phyloP scores from a whole-genome alignment of 2,888 invertebrate genomes.

The Byasa hedistus region DNA sequence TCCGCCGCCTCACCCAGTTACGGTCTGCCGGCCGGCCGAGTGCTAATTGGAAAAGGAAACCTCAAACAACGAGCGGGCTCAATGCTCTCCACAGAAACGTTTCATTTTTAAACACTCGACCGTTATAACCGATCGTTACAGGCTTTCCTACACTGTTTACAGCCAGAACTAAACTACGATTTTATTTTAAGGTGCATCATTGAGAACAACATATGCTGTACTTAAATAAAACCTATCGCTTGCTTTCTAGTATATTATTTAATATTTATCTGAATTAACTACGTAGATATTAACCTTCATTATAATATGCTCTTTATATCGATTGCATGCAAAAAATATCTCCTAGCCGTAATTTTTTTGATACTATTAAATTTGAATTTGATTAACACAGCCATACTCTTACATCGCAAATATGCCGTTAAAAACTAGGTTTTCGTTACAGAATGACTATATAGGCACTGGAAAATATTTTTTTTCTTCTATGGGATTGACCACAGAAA shows the following conservation, averaged over 20 bases:
- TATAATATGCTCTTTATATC: too few species aligned
- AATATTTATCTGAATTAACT: background rate
- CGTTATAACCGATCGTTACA: slow-evolving; percentile 67
- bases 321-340: too few species aligned
- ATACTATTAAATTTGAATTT: too few species aligned
- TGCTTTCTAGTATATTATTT: background rate
- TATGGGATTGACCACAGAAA: too few species aligned
- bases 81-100: slow-evolving; percentile 78
- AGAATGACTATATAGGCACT: too few species aligned
- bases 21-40: slow-evolving; percentile 75
- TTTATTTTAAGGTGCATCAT: slow-evolving; percentile 24
- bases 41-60: slow-evolving; percentile 81
- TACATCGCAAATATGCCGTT: too few species aligned
- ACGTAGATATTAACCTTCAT: too few species aligned
- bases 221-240: too few species aligned
- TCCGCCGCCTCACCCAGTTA: slow-evolving; percentile 67
- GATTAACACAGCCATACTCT: too few species aligned
- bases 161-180: slow-evolving; percentile 20
- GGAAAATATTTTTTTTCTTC: too few species aligned
- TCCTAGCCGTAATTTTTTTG: too few species aligned
- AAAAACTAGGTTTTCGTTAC: too few species aligned
- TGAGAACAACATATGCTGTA: background rate
- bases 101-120: slow-evolving; percentile 77
- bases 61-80: slow-evolving; percentile 77
- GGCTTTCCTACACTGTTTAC: slow-evolving; percentile 31